A percentile compares a stretch with the other conserved stretches of the same genome.
phyloP scores from a whole-genome alignment of 2,113 vertebrate genomes.

The Archilochus colubris region DNA sequence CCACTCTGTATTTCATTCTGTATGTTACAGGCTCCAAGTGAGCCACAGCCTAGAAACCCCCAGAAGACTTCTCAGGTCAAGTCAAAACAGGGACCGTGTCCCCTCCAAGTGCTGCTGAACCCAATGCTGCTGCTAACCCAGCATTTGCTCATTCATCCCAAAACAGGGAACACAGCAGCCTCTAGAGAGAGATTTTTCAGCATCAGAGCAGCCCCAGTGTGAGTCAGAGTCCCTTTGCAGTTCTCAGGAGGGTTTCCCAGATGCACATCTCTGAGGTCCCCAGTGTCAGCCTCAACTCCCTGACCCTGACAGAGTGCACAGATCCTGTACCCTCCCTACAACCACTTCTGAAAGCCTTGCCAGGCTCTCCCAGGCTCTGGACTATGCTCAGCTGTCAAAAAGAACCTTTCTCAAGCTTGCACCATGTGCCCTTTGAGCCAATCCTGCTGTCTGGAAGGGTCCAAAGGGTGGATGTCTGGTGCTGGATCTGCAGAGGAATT shows the following conservation, averaged over 20 bases:
- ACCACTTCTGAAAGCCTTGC: not conserved
- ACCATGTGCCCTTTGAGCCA: not conserved
- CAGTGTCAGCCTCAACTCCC: not conserved
- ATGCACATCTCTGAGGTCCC: not conserved
- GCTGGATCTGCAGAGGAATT: not conserved
- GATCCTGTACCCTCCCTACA: not conserved
- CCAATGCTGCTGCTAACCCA: not conserved
- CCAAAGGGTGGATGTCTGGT: not conserved
- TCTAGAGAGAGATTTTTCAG: not conserved
- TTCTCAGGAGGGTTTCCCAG: not conserved
- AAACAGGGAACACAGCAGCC: not conserved
- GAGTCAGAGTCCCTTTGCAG: not conserved
- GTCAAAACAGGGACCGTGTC: not conserved
- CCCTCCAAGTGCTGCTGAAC: not conserved
- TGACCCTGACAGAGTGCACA: not conserved
- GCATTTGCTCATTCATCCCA: not conserved
- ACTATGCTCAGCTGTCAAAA: not conserved
- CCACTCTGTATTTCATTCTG: too few species aligned
- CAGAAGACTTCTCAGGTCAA: not conserved
- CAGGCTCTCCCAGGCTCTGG: not conserved
- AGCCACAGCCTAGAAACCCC: not conserved
- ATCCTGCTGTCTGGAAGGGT: accelerated
- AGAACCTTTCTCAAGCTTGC: not conserved
- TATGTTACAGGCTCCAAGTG: not conserved
- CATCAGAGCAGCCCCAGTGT: accelerated